A percentile compares a stretch with the other conserved stretches of the same genome.
Evolutionary conservation across 2,113 vertebrate genomes (phyloP).

Genomic region (Atlantisia rogersi): DNA sequence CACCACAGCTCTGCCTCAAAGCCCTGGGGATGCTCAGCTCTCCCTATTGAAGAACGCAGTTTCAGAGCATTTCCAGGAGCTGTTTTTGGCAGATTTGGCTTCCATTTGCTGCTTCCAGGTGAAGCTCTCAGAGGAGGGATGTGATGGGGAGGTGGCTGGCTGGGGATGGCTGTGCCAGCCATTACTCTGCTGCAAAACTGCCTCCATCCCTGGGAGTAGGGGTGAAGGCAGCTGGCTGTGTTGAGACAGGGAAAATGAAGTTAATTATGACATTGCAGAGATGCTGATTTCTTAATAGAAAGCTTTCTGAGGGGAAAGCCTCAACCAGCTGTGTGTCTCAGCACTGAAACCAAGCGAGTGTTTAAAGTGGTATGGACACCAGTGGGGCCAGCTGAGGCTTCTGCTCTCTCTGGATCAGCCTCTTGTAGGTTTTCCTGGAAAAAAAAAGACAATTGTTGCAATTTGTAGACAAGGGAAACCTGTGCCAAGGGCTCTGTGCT

Average conservation of each 20-base stretch:
- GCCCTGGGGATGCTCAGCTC: neutral
- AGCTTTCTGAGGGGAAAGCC: neutral
- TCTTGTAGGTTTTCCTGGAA: neutral
- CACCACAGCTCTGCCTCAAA: neutral
- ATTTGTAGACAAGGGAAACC: neutral
- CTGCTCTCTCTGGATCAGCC: neutral
- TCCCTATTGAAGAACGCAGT: neutral
- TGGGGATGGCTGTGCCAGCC: neutral
- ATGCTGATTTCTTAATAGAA: neutral
- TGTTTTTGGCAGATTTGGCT: neutral
- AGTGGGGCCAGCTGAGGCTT: neutral
- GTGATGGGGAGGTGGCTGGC: neutral
- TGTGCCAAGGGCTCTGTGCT: neutral
- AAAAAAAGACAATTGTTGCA: too few species aligned
- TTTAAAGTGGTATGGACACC: rapidly evolving
- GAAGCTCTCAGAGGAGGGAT: neutral
- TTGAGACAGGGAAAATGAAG: neutral
- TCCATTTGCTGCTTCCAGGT: neutral
- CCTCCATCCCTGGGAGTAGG: neutral
- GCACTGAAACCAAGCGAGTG: neutral
- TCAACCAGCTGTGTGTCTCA: neutral
- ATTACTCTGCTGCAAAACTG: neutral
- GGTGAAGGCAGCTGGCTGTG: neutral
- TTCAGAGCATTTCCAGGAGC: neutral
- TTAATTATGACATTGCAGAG: neutral